A percentile compares a stretch with the other conserved stretches of the same genome.
phyloP scores from a whole-genome alignment of 2,888 invertebrate species.

The Ormyrus nitidulus region DNA sequence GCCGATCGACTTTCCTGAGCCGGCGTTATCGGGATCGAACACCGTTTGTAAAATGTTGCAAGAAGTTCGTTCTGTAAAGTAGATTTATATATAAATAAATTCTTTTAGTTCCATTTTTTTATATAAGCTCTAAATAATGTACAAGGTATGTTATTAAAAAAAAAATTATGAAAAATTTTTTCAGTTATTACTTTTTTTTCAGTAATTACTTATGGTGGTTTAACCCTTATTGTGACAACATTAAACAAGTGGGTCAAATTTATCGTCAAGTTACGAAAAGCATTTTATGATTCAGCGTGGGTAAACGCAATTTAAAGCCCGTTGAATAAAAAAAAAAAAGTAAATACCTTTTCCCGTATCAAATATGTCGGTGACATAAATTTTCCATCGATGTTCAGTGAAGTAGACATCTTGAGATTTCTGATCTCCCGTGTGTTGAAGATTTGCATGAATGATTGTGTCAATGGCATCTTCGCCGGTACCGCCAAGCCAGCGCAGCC shows the following conservation, averaged over 20 bases:
- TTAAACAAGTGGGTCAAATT: too few species aligned
- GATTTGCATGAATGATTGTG: constrained; percentile 86
- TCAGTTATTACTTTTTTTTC: too few species aligned
- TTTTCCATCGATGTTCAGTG: constrained; percentile 91
- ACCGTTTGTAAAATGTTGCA: constrained; percentile 91
- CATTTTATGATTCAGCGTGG: too few species aligned
- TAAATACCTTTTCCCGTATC: constrained; percentile 81
- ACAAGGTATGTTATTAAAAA: too few species aligned
- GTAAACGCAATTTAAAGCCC: too few species aligned
- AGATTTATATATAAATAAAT: not conserved
- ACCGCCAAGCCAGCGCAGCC: constrained; percentile 82
- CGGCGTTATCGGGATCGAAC: constrained; percentile 88
- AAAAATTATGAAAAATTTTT: too few species aligned
- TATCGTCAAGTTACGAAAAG: too few species aligned
- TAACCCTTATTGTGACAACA: too few species aligned
- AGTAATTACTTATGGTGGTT: too few species aligned
- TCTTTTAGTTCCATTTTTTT: not conserved
- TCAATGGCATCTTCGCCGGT: constrained; percentile 80
- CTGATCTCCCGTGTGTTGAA: constrained; percentile 82
- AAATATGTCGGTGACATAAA: constrained; percentile 92
- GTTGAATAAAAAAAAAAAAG: too few species aligned
- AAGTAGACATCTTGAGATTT: constrained; percentile 74
- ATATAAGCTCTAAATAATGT: not conserved
- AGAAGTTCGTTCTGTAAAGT: constrained; percentile 41
- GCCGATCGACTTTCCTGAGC: constrained; percentile 83